A percentile compares a stretch with the other conserved stretches of the same genome.
Conservation (phyloP, 2,113 vertebrate species). For the Chionomys nivalis region DNA sequence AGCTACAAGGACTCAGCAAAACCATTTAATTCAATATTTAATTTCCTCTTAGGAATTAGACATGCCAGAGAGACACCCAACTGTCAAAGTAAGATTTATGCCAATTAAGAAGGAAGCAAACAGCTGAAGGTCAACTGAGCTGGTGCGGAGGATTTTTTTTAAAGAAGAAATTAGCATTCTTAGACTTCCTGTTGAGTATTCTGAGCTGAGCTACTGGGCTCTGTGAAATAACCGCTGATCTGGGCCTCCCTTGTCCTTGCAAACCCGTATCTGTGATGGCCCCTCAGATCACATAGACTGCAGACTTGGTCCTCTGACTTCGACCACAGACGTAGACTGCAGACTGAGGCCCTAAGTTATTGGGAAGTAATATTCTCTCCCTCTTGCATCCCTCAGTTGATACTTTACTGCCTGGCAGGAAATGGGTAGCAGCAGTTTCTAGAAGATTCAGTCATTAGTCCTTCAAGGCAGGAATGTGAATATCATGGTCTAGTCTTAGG, state of each 20-base stretch:
- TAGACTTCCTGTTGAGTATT: not conserved
- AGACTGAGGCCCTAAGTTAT: not conserved
- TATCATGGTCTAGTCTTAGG: not conserved
- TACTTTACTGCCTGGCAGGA: constrained; percentile 25
- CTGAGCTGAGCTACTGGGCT: not conserved
- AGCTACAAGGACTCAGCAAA: not conserved
- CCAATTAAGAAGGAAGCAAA: not conserved
- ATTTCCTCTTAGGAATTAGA: constrained; percentile 23
- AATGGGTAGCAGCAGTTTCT: not conserved
- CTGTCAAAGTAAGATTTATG: not conserved
- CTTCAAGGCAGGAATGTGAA: not conserved
- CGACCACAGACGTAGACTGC: not conserved
- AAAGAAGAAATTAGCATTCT: not conserved
- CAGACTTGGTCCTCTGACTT: not conserved
- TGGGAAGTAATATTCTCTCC: constrained; percentile 11
- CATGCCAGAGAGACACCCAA: constrained; percentile 15
- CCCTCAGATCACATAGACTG: not conserved
- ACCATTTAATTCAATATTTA: constrained; percentile 25
- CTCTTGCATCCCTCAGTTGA: not conserved
- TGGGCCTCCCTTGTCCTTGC: not conserved
- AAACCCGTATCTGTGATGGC: not conserved
- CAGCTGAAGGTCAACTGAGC: not conserved
- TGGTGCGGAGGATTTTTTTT: not conserved
- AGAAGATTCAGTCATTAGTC: not conserved
- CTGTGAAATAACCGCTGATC: not conserved